Percentiles rank a stretch among this genome's conserved stretches.
Conservation (phyloP, 2,797 vertebrate genomes). For the Thripadectes ignobilis region DNA sequence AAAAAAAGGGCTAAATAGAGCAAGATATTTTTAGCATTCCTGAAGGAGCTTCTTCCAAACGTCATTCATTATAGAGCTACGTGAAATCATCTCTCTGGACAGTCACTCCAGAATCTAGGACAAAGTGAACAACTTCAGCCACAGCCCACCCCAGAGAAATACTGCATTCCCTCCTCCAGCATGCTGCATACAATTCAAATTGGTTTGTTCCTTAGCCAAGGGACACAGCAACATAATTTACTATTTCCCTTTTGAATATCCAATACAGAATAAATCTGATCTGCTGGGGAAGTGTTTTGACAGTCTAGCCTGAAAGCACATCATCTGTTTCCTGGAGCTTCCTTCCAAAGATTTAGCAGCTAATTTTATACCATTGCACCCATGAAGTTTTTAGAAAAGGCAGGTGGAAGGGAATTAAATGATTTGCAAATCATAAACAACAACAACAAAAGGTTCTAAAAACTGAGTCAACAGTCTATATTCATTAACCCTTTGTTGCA, state of each 20-base stretch:
- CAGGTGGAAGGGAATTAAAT: neutral
- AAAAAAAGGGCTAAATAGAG: neutral
- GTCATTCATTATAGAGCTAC: neutral
- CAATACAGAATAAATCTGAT: conserved; percentile 59
- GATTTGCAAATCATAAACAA: neutral
- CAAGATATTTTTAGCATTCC: conserved; percentile 28
- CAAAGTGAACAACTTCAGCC: conserved; percentile 7
- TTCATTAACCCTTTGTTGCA: neutral
- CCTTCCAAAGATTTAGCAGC: conserved; percentile 32
- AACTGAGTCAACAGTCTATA: neutral
- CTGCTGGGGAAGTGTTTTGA: conserved; percentile 52
- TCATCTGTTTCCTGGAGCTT: conserved; percentile 64
- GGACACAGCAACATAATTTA: conserved; percentile 51
- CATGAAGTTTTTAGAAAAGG: neutral
- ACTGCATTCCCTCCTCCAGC: neutral
- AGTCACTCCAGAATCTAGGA: conserved; percentile 14
- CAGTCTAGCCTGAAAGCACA: conserved; percentile 44
- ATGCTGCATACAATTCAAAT: conserved; percentile 23
- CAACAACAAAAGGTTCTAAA: neutral
- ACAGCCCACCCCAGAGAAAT: conserved; percentile 31
- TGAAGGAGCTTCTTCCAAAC: conserved; percentile 32
- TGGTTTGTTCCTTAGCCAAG: conserved; percentile 45
- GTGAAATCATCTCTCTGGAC: conserved; percentile 2
- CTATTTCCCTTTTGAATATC: conserved; percentile 57
- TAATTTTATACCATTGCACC: conserved; percentile 30